Conservation (phyloP, 2,797 vertebrate species). For the Fistularia commersonii region DNA sequence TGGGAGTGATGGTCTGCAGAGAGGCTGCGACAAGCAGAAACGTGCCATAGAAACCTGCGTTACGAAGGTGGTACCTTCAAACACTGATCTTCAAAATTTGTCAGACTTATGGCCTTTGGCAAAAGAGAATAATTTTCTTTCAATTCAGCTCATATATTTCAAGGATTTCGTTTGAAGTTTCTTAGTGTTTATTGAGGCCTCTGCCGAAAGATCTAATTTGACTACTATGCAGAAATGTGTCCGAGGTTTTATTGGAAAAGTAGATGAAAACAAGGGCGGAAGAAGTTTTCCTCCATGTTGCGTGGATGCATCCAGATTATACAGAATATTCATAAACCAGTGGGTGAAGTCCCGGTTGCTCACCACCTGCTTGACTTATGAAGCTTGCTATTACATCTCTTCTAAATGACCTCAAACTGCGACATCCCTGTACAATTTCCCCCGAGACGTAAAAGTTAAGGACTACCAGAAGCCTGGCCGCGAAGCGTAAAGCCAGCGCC, state of each 20-base stretch:
- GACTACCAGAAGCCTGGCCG: slow-evolving; percentile 2
- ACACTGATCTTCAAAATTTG: slow-evolving; percentile 39
- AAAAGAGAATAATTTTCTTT: slow-evolving; percentile 17
- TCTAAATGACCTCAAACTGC: slow-evolving; percentile 9
- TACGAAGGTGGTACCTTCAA: slow-evolving; percentile 41
- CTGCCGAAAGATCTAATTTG: slow-evolving; percentile 17
- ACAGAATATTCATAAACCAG: slow-evolving; percentile 3
- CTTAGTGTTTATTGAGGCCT: slow-evolving; percentile 13
- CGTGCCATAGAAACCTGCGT: slow-evolving; percentile 30
- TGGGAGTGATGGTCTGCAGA: slow-evolving; percentile 23
- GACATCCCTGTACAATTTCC: slow-evolving; percentile 5
- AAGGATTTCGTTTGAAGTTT: slow-evolving; percentile 18
- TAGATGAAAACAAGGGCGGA: slow-evolving; percentile 11
- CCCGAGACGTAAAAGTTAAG: slow-evolving; percentile 11
- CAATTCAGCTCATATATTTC: slow-evolving; percentile 27
- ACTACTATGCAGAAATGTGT: slow-evolving; percentile 7
- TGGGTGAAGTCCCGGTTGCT: background rate
- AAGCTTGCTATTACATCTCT: slow-evolving; percentile 2
- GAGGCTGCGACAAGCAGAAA: slow-evolving; percentile 21
- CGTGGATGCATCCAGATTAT: background rate
- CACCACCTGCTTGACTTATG: slow-evolving; percentile 2
- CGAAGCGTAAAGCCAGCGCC: background rate
- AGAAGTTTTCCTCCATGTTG: background rate
- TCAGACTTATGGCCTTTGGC: slow-evolving; percentile 36
- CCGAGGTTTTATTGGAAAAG: slow-evolving; percentile 1